These are phyloP conservation scores for Psophia crepitans DNA, from an alignment of 2,113 vertebrate genomes.

Conservation along the genomic window DNA sequence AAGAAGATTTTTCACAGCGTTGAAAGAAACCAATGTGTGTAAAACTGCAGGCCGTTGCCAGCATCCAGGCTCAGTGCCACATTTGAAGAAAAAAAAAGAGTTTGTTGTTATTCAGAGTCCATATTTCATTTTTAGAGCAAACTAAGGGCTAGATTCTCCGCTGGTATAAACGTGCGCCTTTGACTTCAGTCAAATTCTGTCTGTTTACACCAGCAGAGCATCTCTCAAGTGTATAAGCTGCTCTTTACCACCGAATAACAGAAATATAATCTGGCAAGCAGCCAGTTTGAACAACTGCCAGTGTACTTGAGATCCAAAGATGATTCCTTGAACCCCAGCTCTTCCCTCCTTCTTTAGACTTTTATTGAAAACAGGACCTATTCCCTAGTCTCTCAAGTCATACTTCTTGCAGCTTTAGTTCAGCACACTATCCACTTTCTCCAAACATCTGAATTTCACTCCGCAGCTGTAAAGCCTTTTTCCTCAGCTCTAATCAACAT, in stretches of 20 bases:
- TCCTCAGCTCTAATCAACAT: neutral
- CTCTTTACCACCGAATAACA: slow-evolving; percentile 3
- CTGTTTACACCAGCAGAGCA: neutral
- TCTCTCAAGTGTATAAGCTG: neutral
- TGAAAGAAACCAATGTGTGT: neutral
- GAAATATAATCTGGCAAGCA: slow-evolving; percentile 1
- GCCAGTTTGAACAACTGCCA: slow-evolving; percentile 3
- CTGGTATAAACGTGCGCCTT: neutral
- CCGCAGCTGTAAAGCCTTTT: neutral
- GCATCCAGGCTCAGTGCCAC: neutral
- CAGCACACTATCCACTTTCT: neutral
- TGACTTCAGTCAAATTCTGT: neutral
- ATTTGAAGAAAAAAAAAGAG: neutral
- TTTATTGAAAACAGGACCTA: slow-evolving; percentile 28
- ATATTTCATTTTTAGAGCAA: neutral
- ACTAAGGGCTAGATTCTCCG: neutral
- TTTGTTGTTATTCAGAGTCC: neutral
- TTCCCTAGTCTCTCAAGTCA: neutral
- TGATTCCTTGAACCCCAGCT: slow-evolving; percentile 9
- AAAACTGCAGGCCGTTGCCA: neutral
- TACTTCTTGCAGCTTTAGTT: neutral
- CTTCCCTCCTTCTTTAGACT: neutral
- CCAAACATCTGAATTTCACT: neutral
- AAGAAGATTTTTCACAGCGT: neutral
- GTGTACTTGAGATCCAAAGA: neutral